Evolutionary conservation across 2,888 invertebrate genomes (phyloP), one percentile per base, ranked within the genome.

Genomic region (Macrosiphum euphorbiae): DNA sequence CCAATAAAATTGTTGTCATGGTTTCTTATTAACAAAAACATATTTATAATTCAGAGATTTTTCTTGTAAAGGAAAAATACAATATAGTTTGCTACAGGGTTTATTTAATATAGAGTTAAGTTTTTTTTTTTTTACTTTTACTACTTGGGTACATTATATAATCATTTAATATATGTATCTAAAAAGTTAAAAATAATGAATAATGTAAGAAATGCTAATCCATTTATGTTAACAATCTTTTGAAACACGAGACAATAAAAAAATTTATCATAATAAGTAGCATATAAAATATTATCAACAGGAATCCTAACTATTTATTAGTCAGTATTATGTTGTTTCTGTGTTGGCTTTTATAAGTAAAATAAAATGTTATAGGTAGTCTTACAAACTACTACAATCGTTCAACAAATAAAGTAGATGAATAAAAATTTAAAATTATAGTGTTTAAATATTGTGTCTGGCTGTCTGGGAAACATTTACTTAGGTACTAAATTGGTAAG

Each of bases 141-240:
- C 78, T 35, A 20, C 20, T 78, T 35, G 8, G 20, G 1, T 78
- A 20, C 35, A 78, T 78, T 20, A 78, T 78, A 78, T 20, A 41
- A 78, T 20, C 35, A 78, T 78, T 86, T 44, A 47, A 86, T 44
- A 47, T 78, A 78, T 78, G 78, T 78, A 35, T 78, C 35, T 44
- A 44, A 44, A 44, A 44, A 44, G 44, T 78, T 35, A 35, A 7
- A 78, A 78, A 78, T 78, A 78, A 78, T 35, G 78, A 78, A 78
- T 78, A 78, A 78, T 78, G 78, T 78, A 78, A 41, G 20, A 78
- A 78, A 78, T 78, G 78, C 35, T 78, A 78, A 78, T 78, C 26
- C 58, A 58, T 58, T 26, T 58, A 58, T 58, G 58, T 58, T 26
- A 58, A 58, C 10, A 26, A 26, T 58, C 20, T 35, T 20, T 41